Evolutionary conservation across 2,113 vertebrate species (phyloP), one percentile per base, ranked within the genome.

Genomic region (Stegastes partitus): DNA sequence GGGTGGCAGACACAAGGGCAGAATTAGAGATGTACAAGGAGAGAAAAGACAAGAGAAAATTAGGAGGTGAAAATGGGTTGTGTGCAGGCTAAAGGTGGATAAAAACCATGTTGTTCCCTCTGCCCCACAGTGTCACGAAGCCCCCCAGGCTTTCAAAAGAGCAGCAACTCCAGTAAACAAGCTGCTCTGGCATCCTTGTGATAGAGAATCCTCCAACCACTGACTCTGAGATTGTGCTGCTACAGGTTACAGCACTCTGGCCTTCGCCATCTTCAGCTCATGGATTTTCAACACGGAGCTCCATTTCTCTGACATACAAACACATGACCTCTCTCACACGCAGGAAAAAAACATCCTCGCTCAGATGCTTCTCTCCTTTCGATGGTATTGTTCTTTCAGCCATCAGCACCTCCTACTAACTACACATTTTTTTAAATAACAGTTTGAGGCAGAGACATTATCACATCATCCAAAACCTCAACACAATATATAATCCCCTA

Each of bases 211-310:
- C 80, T 82, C 88, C 58, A 55, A 80, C 59, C 23, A 51, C 74
- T 77, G 81, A 81, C 85, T 85, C 26, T 9, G 19, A 47, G 62
- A 80, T 78, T 71, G 47, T 73, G 53, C 82, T 80, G 87, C 79
- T 54, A 56, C 73, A 67, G 79, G 82, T 90, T 77, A 65, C 61
- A 67, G 74, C 71, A 63, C 71, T 67, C 45, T 8, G 44, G 87
- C 82, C 83, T 86, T 87, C 72, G 37, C 37, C 44, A 57, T 58
- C 42, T 53, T 34, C 55, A 55, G 31, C 42, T n/a, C 68, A 50
- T 15, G 11, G 69, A 66, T 61, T 56, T 57, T 68, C 69, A 63
- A 51, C 28, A 74, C 39, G 74, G 45, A 70, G 45, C 78, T 79
- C 15, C n/a, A 45, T 47, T 42, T 34, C 50, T 6, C 23, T 47